A percentile compares a stretch with the other conserved stretches of the same genome.
Evolutionary conservation across 1,140 invertebrate genomes (phyloP).

Genomic region (Halotydeus destructor): DNA sequence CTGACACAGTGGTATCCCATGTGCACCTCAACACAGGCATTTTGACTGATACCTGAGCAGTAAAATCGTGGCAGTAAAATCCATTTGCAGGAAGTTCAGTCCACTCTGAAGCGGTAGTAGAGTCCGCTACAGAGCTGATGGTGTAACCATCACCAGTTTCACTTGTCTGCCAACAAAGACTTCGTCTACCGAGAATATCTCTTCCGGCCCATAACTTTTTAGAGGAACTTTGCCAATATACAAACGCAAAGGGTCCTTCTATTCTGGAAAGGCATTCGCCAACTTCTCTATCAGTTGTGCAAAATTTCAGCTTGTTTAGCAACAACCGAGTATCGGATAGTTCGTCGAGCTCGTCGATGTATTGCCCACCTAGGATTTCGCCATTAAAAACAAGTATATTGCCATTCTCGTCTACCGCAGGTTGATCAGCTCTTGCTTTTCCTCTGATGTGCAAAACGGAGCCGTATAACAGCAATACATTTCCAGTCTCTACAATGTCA

Average conservation of each 20-base stretch:
- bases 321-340: constrained; percentile 9
- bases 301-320: background rate
- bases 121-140: constrained; percentile 20
- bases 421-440: constrained; percentile 29
- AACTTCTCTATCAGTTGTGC: constrained; percentile 24
- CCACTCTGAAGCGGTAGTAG: constrained; percentile 16
- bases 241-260: constrained; percentile 59
- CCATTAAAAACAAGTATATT: constrained; percentile 56
- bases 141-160: constrained; percentile 15
- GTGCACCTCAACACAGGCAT: too few species aligned
- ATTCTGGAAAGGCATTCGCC: constrained; percentile 30
- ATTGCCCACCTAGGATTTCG: constrained; percentile 41
- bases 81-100: constrained; percentile 50
- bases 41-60: too few species aligned
- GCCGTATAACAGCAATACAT: too few species aligned
- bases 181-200: constrained; percentile 62
- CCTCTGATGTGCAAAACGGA: constrained; percentile 1
- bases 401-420: constrained; percentile 30
- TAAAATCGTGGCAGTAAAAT: constrained; percentile 39
- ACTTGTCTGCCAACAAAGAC: constrained; percentile 38
- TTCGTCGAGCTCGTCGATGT: constrained; percentile 1
- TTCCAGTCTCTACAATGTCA: too few species aligned
- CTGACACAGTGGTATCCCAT: too few species aligned
- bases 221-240: constrained; percentile 43
- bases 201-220: constrained; percentile 54